Evolutionary conservation across 64 coral and sea anemone genomes (phyloP).

Genomic region (Actinia equina): DNA sequence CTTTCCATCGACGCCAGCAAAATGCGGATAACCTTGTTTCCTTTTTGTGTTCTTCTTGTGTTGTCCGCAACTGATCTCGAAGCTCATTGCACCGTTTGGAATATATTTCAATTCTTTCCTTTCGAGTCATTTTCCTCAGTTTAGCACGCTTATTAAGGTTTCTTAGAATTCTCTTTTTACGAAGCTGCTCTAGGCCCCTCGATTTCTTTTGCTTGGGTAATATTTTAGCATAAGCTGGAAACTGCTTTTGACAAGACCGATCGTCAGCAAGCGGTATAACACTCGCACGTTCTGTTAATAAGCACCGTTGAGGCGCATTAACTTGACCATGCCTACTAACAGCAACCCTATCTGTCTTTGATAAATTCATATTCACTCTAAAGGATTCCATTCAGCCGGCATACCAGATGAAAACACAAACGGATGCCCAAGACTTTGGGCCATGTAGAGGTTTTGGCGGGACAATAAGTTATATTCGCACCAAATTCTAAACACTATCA

Average conservation of each 20-base stretch:
- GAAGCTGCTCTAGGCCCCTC: background rate
- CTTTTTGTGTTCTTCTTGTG: background rate
- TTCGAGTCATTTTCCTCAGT: background rate
- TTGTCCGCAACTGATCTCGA: background rate
- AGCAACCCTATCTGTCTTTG: background rate
- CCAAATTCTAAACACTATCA: no score
- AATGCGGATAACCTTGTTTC: background rate
- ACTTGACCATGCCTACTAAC: background rate
- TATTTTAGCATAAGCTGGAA: no score
- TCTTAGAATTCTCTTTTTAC: background rate
- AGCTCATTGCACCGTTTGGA: background rate
- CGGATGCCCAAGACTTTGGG: no score
- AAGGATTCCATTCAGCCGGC: no score
- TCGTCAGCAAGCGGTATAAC: background rate
- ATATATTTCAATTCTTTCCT: background rate
- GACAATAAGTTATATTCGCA: no score
- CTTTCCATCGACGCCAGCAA: background rate
- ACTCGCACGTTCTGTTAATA: background rate
- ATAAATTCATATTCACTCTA: no score
- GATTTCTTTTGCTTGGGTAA: background rate
- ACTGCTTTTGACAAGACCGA: background rate
- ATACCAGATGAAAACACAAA: no score
- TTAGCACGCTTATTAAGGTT: background rate
- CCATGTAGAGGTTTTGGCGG: no score
- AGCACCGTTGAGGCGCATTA: background rate